Evolutionary conservation across 2,113 vertebrate genomes (phyloP).

Genomic region (Labrus mixtus): DNA sequence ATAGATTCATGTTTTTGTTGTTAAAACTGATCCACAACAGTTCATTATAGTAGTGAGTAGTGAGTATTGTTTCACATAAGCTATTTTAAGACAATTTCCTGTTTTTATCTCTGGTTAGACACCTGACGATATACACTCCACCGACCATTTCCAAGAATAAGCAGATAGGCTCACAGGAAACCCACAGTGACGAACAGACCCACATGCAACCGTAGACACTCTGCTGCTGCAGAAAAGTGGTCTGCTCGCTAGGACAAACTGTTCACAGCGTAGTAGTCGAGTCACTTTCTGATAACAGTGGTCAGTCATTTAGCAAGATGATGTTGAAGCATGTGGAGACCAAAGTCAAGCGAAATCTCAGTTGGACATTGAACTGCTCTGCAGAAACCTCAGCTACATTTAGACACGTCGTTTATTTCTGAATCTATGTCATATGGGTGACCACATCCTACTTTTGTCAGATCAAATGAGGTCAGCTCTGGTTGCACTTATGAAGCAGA

Average conservation of each 20-base stretch:
- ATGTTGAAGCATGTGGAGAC: background rate
- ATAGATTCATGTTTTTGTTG: too few species aligned
- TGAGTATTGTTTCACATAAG: background rate
- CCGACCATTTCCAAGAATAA: background rate
- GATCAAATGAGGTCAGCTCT: background rate
- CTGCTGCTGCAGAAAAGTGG: background rate
- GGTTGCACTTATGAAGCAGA: background rate
- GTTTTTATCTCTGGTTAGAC: background rate
- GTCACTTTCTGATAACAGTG: background rate
- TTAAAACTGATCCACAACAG: too few species aligned
- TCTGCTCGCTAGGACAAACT: background rate
- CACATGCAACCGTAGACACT: background rate
- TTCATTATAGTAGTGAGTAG: too few species aligned
- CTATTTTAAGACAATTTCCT: background rate
- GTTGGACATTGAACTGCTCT: background rate
- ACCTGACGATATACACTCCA: background rate
- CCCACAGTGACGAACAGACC: conserved; percentile 3
- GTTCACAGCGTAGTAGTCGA: background rate
- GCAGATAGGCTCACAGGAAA: background rate
- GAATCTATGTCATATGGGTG: background rate
- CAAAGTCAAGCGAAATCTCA: background rate
- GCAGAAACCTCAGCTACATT: background rate
- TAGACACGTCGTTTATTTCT: background rate
- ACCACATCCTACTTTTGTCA: background rate
- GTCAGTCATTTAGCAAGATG: background rate